phyloP scores from a whole-genome alignment of 1,140 invertebrate species.

The Drosophila aff. region DNA sequence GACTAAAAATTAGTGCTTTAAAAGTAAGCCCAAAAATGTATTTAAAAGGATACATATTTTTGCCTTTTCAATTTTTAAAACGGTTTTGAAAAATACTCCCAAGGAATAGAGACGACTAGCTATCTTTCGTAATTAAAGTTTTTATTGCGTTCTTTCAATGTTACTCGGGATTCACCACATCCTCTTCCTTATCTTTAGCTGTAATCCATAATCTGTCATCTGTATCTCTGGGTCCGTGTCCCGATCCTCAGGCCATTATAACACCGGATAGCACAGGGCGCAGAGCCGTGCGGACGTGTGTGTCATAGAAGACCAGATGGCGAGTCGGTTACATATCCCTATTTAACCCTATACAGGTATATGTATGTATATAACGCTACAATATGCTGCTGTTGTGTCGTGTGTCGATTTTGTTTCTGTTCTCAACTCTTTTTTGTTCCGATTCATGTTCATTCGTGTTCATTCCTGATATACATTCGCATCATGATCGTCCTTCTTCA shows the following conservation, averaged over 20 bases:
- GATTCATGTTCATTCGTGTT: constrained; percentile 10
- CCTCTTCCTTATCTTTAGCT: constrained; percentile 25
- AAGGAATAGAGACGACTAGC: background rate
- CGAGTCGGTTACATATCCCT: constrained; percentile 4
- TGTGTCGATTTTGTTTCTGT: constrained; percentile 10
- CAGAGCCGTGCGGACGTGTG: background rate
- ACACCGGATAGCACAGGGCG: background rate
- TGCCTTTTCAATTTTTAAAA: too few relatives aligned
- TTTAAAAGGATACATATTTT: too few relatives aligned
- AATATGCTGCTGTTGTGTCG: constrained; percentile 10
- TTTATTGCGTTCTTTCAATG: constrained; percentile 46
- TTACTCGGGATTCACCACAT: constrained; percentile 34
- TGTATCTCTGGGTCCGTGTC: constrained; percentile 1
- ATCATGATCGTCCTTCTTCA: background rate
- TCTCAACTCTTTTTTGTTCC: constrained; percentile 9
- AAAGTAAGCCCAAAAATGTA: too few relatives aligned
- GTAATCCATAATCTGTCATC: constrained; percentile 4
- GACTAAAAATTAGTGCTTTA: too few relatives aligned
- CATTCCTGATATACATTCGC: constrained; percentile 31
- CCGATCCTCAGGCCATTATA: constrained; percentile 7
- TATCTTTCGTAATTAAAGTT: constrained; percentile 22
- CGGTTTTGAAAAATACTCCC: background rate
- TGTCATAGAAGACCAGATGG: constrained; percentile 17
- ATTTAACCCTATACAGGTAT: constrained; percentile 18
- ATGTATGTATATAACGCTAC: constrained; percentile 24